These are phyloP conservation scores for Phoenicopterus ruber DNA, from an alignment of 2,113 vertebrate species.

Conservation along the genomic window DNA sequence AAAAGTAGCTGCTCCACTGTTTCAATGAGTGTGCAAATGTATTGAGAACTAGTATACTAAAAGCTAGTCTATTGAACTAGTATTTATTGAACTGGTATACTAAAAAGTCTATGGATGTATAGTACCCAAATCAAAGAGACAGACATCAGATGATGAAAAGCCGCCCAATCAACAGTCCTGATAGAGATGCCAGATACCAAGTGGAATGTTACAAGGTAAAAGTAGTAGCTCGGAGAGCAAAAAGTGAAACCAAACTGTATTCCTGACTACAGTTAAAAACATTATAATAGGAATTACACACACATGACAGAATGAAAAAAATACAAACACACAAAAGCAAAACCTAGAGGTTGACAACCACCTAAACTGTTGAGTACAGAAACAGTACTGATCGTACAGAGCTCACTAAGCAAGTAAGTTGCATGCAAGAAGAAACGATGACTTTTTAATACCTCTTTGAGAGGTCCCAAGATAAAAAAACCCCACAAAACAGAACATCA, in stretches of 20 bases:
- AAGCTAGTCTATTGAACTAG: background rate
- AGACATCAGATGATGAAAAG: background rate
- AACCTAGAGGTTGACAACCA: background rate
- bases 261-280: background rate
- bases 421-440: background rate
- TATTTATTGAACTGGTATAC: background rate
- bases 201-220: background rate
- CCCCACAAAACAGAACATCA: background rate
- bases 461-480: background rate
- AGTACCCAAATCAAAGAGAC: background rate
- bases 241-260: background rate
- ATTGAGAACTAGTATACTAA: background rate
- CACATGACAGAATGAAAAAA: background rate
- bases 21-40: background rate
- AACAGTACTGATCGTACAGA: background rate
- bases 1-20: background rate
- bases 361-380: background rate
- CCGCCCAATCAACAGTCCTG: background rate
- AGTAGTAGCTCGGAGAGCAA: background rate
- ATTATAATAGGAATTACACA: background rate
- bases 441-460: background rate
- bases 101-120: background rate
- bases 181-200: background rate
- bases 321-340: background rate
- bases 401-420: background rate